phyloP scores from a whole-genome alignment of 2,888 invertebrate genomes.

The Prosapia bicincta region DNA sequence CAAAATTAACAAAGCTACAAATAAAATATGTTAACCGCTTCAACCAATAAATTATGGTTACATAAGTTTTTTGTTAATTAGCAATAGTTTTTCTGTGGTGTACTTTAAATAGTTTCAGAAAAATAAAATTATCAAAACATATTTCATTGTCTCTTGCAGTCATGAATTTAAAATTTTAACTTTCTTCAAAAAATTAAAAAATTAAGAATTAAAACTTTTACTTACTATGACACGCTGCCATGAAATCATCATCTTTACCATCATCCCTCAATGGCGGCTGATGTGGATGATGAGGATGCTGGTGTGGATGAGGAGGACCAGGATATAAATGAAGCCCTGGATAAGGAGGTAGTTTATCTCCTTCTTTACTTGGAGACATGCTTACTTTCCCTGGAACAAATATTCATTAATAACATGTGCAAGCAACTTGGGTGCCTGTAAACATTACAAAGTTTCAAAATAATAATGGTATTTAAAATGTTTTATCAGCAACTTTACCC shows the following conservation, averaged over 20 bases:
- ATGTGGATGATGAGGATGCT: slow-evolving; percentile 42
- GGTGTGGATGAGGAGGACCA: slow-evolving; percentile 45
- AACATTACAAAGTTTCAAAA: too few species aligned
- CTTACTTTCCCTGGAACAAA: slow-evolving; percentile 37
- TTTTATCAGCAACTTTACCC: not conserved
- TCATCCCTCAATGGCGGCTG: slow-evolving; percentile 42
- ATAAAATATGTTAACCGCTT: not conserved
- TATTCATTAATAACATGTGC: too few species aligned
- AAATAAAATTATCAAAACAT: too few species aligned
- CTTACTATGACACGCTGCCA: slow-evolving; percentile 58
- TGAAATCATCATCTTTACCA: slow-evolving; percentile 60
- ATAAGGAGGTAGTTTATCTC: slow-evolving; percentile 39
- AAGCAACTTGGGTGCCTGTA: too few species aligned
- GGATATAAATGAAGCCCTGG: slow-evolving; percentile 38
- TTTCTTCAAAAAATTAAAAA: too few species aligned
- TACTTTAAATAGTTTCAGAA: too few species aligned
- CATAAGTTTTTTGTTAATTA: too few species aligned
- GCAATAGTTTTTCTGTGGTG: too few species aligned
- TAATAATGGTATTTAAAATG: not conserved
- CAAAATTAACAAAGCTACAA: too few species aligned
- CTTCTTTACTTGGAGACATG: slow-evolving; percentile 38
- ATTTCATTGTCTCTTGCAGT: too few species aligned
- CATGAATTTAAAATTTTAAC: too few species aligned
- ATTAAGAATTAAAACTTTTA: slow-evolving; percentile 36
- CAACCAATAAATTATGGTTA: too few species aligned